Evolutionary conservation across 2,113 vertebrate species (phyloP), one percentile per base, ranked within the genome.

Genomic region (Erinaceus europaeus): DNA sequence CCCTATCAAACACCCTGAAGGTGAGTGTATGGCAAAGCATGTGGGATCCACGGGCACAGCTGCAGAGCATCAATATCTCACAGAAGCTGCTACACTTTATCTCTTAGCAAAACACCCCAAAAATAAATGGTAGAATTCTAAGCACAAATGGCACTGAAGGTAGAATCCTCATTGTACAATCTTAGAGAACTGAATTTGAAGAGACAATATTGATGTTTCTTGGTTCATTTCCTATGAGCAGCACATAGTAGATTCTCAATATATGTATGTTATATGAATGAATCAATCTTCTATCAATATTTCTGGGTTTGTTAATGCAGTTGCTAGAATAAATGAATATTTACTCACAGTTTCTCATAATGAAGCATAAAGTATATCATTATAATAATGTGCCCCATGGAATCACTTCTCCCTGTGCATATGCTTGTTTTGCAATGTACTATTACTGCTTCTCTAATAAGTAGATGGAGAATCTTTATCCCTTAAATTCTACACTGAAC

Each of bases 1-100:
- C 78, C 85, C 62, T 64, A 84, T 81, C 73, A 84, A 91, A 86
- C 77, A 76, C 86, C 32, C 29, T 44, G 15, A 76, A 44, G 57
- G 82, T 77, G 92, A 68, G 55, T 87, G 32, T 75, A 55, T 18
- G 15, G 64, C 71, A 29, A 7, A 52, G 11, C 52, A 32, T 52
- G 9, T 59, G 34, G n/a, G 20, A 81, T 67, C 29, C 50, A 67
- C 17, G 59, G 34, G 32, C 32, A 73, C 69, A 74, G 57, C 86
- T 89, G 82, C 86, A 89, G 38, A 92, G 12, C 46, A 77, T 88
- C 79, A 88, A 27, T 55, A 88, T 88, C 36, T 83, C 44, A 88
- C 34, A 85, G 59, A 80, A 53, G 42, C 12, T 32, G 57, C 32
- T 15, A 9, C 27, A 82, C 23, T 65, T 94, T 78, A 82, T 61